Conservation (phyloP, 2,888 invertebrate genomes). For the Thymelicus sylvestris region DNA sequence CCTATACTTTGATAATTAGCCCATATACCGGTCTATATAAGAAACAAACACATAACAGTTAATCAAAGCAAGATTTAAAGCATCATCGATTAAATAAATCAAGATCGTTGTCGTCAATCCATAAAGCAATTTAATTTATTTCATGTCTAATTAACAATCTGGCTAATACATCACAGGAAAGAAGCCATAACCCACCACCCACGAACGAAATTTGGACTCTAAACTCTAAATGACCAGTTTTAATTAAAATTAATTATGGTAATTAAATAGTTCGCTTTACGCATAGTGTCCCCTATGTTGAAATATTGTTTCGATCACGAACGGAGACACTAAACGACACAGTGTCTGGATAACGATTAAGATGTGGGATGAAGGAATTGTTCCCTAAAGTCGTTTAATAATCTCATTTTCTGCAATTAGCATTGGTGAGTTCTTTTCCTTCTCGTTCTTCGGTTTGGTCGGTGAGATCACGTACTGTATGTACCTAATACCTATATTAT, state of each 20-base stretch:
- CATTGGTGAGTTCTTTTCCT: no score
- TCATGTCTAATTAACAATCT: constrained; percentile 49
- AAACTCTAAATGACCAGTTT: constrained; percentile 47
- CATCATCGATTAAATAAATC: constrained; percentile 38
- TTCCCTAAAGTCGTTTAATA: not conserved
- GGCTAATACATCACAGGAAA: constrained; percentile 48
- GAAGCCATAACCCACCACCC: constrained; percentile 51
- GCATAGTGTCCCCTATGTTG: constrained; percentile 15
- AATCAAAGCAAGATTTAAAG: constrained; percentile 35
- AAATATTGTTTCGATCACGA: not conserved
- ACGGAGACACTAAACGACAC: not conserved
- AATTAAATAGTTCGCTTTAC: constrained; percentile 40
- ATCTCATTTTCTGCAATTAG: no score
- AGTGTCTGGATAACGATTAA: not conserved
- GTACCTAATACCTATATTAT: no score
- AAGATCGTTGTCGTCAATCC: constrained; percentile 44
- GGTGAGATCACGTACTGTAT: no score
- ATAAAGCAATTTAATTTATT: constrained; percentile 50
- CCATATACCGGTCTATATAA: no score
- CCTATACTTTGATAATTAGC: no score
- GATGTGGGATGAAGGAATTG: no score
- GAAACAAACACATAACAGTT: constrained; percentile 23
- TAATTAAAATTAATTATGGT: constrained; percentile 54
- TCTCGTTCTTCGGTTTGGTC: no score
- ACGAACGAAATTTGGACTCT: constrained; percentile 40